Percentiles rank a stretch among this genome's conserved stretches.
Conservation (phyloP, 2,797 vertebrate species). For the Apogon hyalosoma region DNA sequence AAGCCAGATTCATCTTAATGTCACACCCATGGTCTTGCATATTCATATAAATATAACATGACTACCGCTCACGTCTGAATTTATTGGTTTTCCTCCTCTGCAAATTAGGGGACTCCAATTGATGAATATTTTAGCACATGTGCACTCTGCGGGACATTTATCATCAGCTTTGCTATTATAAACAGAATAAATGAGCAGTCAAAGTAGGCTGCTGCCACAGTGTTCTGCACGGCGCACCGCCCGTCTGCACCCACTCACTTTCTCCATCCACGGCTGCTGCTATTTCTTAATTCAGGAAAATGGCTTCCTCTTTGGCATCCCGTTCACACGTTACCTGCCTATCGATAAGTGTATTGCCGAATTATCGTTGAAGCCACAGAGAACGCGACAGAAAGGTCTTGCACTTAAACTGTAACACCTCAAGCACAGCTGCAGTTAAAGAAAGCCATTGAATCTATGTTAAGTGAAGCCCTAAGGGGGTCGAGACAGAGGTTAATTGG, state of each 20-base stretch:
- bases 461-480: slow-evolving; percentile 79
- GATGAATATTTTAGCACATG: slow-evolving; percentile 99
- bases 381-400: slow-evolving; percentile 35
- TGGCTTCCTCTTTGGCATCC: slow-evolving; percentile 44
- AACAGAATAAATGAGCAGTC: slow-evolving; percentile 99
- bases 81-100: slow-evolving; percentile 85
- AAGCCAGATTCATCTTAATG: slow-evolving; percentile 82
- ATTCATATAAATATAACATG: slow-evolving; percentile 86
- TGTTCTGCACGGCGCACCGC: slow-evolving; percentile 38
- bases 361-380: slow-evolving; percentile 22
- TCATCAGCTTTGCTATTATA: slow-evolving; percentile 93
- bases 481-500: slow-evolving; percentile 81
- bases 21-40: slow-evolving; percentile 80
- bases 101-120: slow-evolving; percentile 89
- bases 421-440: slow-evolving; percentile 58
- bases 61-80: slow-evolving; percentile 82
- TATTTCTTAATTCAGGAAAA: slow-evolving; percentile 51
- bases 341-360: slow-evolving; percentile 2
- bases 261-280: slow-evolving; percentile 41
- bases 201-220: slow-evolving; percentile 77
- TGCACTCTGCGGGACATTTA: slow-evolving; percentile 96
- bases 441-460: slow-evolving; percentile 74
- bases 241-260: slow-evolving; percentile 35
- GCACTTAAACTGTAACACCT: slow-evolving; percentile 57
- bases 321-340: slow-evolving; percentile 18